Base-by-base conservation (phyloP, 1,140 invertebrate species). In the Drosophila rhopaloa region DNA sequence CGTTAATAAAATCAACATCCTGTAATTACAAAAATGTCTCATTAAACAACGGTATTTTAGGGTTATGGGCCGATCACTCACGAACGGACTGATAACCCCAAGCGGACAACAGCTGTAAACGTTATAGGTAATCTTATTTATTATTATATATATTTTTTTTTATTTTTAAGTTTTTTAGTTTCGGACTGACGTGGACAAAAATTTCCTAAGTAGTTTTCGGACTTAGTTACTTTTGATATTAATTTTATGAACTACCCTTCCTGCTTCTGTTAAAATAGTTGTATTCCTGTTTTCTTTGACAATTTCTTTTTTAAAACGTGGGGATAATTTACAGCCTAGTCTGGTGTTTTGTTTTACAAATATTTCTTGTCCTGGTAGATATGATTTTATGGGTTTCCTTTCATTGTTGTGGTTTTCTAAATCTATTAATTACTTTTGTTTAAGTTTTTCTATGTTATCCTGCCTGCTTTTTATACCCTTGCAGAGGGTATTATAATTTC, bases 381-480 rank as follows among this genome's bases (percentile, higher is more conserved):
- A 77, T 13, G 29, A 19, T 59, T 54, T 55, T 43, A 67, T 38
- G 19, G 44, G 4, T 14, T 56, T 56, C 29, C 47, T 50, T 29
- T 48, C 46, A 40, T 58, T 73, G 19, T 19, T 19, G 19, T 19
- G 19, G 19, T 19, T 19, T 19, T 19, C 19, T 19, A 19, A 19
- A 24, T 61, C 38, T 19, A 16, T 50, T 4, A 3, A 24, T 46
- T 76, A 35, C 46, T 73, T 55, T 47, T 55, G 7, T 35, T 50
- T 68, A 0, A 68, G 14, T 58, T 58, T 14, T 5, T 72, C 44
- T 10, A 60, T 76, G 16, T 59, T 79, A 9, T 66, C 44, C 58
- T 44, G 43, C 29, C 29, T 32, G 29, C 29, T 32, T 32, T 32
- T 32, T n/a, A n/a, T n/a, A n/a, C n/a, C n/a, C n/a, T n/a, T n/a